Evolutionary conservation across 2,797 vertebrate genomes (phyloP), one percentile per base, ranked within the genome.

Genomic region (Gymnothorax javanicus): DNA sequence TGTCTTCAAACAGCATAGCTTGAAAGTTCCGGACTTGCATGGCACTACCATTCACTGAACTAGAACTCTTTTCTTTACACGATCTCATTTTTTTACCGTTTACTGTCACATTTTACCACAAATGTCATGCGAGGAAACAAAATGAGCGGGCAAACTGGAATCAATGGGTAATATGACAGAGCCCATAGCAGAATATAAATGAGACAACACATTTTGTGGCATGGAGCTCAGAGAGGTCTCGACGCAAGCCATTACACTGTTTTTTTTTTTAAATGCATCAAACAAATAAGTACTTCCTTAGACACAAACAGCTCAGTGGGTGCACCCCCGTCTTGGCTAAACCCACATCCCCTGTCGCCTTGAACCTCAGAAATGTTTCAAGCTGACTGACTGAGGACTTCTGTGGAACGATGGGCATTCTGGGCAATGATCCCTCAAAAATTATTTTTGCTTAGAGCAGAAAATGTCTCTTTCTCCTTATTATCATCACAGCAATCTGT

Each of bases 361-460:
- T 17, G 75, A 17, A 7, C 75, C 11, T 12, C 33, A 13, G 2
- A 75, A 43, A 43, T 8, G 27, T 15, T 79, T 79, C 9, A 7
- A 54, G 7, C 50, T 11, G 25, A 79, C 20, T 50, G 43, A 56
- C n/a, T 79, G 43, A 54, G 43, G 43, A 79, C 75, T 56, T 6
- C 13, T 43, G 33, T 15, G 73, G 33, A 75, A 33, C 5, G 73
- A 50, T 27, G 73, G 20, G 73, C 73, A 75, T 75, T 43, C 27
- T 50, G 71, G 27, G 33, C 43, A 75, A 75, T 75, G 25, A 43
- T 75, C 71, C 73, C 73, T 43, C 73, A 75, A 73, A 73, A 54
- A 52, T 1, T 25, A 9, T 7, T 6, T 54, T 23, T 54, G 1
- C 50, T 56, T 15, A 43, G 75, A 79, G 75, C 75, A 13, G 1